phyloP scores from a whole-genome alignment of 2,888 invertebrate genomes.

The Athripsodes cinereus region DNA sequence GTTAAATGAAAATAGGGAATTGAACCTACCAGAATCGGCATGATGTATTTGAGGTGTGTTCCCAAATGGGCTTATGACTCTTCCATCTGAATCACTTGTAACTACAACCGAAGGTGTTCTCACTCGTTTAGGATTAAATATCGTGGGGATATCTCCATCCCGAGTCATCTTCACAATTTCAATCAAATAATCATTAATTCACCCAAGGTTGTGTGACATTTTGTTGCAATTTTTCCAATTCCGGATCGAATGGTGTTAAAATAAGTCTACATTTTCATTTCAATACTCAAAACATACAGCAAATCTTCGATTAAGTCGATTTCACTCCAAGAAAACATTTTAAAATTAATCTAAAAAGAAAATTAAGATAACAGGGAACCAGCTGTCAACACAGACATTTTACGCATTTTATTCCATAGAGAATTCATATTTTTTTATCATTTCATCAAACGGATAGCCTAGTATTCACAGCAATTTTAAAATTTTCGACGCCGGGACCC shows the following conservation, averaged over 20 bases:
- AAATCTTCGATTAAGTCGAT: too few species aligned
- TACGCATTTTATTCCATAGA: neutral
- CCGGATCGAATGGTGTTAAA: neutral
- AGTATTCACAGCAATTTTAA: too few species aligned
- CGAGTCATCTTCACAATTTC: constrained; percentile 48
- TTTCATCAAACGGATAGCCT: too few species aligned
- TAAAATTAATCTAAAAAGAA: neutral
- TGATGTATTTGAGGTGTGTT: constrained; percentile 45
- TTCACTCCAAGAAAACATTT: too few species aligned
- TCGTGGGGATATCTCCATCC: constrained; percentile 73
- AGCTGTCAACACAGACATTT: neutral
- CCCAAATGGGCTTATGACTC: constrained; percentile 37
- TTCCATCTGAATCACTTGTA: constrained; percentile 31
- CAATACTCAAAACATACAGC: neutral
- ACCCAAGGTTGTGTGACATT: neutral
- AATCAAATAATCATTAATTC: too few species aligned
- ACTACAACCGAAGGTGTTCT: constrained; percentile 65
- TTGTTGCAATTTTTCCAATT: neutral
- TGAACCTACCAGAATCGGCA: constrained; percentile 40
- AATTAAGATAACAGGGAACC: neutral
- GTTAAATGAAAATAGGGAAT: too few species aligned
- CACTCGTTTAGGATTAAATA: constrained; percentile 70
- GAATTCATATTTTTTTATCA: neutral
- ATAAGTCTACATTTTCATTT: neutral
- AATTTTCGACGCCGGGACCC: too few species aligned